Evolutionary conservation across 2,888 invertebrate species (phyloP).

Genomic region (Epirrhoe alternata): DNA sequence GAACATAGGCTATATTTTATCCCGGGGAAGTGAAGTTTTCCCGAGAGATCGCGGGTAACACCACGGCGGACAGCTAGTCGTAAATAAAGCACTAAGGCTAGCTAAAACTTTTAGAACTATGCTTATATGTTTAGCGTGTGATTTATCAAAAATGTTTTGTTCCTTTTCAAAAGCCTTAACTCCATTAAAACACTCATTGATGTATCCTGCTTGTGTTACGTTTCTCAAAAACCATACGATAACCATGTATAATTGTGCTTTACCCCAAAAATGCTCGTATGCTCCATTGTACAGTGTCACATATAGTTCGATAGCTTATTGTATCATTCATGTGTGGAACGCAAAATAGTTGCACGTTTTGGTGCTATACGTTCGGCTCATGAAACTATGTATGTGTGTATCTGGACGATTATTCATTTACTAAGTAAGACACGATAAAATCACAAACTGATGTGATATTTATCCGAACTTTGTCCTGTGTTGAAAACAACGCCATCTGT

Average conservation of each 20-base stretch:
- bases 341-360: background rate
- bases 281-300: background rate
- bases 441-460: background rate
- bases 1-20: too few relatives aligned
- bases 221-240: background rate
- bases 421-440: conserved; percentile 1
- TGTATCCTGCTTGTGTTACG: background rate
- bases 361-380: background rate
- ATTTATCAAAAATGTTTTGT: background rate
- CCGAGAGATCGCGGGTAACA: too few relatives aligned
- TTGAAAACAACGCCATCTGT: too few relatives aligned
- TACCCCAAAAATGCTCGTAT: conserved; percentile 1
- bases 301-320: background rate
- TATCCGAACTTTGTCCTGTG: too few relatives aligned
- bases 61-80: too few relatives aligned
- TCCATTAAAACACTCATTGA: background rate
- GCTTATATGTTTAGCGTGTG: background rate
- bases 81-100: conserved; percentile 3
- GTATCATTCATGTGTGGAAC: conserved; percentile 1
- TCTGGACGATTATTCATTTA: conserved; percentile 3
- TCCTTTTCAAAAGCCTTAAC: background rate
- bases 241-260: background rate
- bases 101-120: background rate
- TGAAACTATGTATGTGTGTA: background rate
- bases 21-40: too few relatives aligned